These are phyloP conservation scores for Hemiprocne comata DNA, from an alignment of 2,113 vertebrate species.

Conservation along the genomic window DNA sequence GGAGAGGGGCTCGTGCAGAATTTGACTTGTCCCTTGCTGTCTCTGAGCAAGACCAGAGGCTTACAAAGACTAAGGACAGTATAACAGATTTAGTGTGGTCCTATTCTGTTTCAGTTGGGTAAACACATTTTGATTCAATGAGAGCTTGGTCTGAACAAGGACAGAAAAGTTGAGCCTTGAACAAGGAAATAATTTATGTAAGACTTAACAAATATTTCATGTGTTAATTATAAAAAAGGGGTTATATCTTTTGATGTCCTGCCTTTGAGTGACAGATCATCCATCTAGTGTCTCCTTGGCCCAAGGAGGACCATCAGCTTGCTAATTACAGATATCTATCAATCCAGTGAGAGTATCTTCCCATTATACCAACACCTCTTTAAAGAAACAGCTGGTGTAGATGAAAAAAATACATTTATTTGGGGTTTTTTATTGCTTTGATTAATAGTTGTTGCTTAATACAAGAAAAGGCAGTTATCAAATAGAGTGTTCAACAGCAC, in stretches of 20 bases:
- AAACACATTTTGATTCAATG: background rate
- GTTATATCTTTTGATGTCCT: background rate
- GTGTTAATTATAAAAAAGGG: background rate
- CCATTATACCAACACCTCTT: background rate
- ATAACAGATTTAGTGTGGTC: background rate
- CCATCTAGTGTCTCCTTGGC: background rate
- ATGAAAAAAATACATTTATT: background rate
- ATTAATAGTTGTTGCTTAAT: background rate
- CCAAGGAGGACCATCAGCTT: background rate
- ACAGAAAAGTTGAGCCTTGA: background rate
- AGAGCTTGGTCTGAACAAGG: slow-evolving; percentile 35
- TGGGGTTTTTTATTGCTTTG: background rate
- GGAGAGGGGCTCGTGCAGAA: background rate
- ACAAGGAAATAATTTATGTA: slow-evolving; percentile 43
- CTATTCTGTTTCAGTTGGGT: background rate
- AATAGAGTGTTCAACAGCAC: background rate
- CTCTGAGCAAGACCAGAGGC: background rate
- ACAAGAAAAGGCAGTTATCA: background rate
- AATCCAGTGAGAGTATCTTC: background rate
- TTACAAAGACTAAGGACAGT: background rate
- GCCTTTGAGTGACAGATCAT: background rate
- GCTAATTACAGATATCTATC: background rate
- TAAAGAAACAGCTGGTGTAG: background rate
- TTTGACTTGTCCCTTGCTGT: background rate
- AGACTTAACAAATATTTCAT: slow-evolving; percentile 31